These are phyloP conservation scores for Drosophila cardini DNA, from an alignment of 1,140 invertebrate species.

Conservation along the genomic window DNA sequence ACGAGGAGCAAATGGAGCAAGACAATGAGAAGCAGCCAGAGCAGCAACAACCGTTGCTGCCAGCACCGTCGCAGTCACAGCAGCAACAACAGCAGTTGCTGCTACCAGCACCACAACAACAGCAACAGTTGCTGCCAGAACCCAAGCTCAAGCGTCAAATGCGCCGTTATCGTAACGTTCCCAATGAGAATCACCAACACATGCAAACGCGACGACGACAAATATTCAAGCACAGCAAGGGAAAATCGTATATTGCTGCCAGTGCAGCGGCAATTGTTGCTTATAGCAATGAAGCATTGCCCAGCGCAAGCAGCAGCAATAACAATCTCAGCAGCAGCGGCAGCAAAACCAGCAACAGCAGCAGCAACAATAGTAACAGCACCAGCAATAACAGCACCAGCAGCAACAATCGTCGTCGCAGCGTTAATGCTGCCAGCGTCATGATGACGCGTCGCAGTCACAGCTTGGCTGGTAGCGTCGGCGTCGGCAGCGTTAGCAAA, in stretches of 20 bases:
- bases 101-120: not conserved
- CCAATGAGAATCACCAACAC: constrained; percentile 77
- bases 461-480: constrained; percentile 30
- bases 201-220: constrained; percentile 68
- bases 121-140: not conserved
- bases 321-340: not conserved
- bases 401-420: constrained; percentile 24
- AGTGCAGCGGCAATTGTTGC: constrained; percentile 57
- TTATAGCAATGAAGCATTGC: constrained; percentile 19
- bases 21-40: not conserved
- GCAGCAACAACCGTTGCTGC: constrained; percentile 3
- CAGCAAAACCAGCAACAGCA: constrained; percentile 1
- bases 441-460: constrained; percentile 71
- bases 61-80: not conserved
- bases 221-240: constrained; percentile 56
- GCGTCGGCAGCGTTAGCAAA: constrained; percentile 53
- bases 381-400: not conserved
- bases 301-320: constrained; percentile 11
- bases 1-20: not conserved
- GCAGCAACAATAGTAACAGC: constrained; percentile 3
- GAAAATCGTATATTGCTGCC: constrained; percentile 52
- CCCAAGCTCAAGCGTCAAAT: constrained; percentile 41
- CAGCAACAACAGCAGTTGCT: not conserved
- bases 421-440: constrained; percentile 31
- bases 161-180: constrained; percentile 75